A percentile compares a stretch with the other conserved stretches of the same genome.
Conservation (phyloP, 2,113 vertebrate species). For the Rhynchomys soricoides region DNA sequence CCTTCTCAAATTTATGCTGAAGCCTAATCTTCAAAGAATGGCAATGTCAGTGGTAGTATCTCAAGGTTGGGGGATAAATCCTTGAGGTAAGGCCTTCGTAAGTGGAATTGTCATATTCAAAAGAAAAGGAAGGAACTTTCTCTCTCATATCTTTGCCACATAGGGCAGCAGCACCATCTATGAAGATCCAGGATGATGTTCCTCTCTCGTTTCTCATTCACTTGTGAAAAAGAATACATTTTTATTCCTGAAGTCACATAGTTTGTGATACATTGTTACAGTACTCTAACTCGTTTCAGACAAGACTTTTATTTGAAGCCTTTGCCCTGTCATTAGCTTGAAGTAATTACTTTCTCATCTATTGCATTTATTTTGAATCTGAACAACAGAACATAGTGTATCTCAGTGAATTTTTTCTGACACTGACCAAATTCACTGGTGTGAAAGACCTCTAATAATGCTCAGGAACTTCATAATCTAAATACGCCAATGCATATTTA, state of each 20-base stretch:
- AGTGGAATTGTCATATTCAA: accelerated
- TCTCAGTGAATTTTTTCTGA: neutral
- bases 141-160: neutral
- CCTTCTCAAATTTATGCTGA: neutral
- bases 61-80: neutral
- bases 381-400: neutral
- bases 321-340: neutral
- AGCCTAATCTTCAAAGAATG: neutral
- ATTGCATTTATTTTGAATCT: neutral
- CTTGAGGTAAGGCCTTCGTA: neutral
- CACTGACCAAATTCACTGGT: neutral
- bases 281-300: neutral
- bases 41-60: accelerated
- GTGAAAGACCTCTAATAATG: neutral
- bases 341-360: neutral
- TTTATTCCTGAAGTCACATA: neutral
- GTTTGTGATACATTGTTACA: neutral
- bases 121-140: accelerated
- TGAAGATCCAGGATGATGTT: no score
- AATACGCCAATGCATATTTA: neutral
- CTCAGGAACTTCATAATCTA: neutral
- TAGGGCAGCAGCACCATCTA: no score
- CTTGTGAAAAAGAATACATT: neutral
- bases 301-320: neutral
- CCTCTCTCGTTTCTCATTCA: neutral